Evolutionary conservation across 2,888 invertebrate genomes (phyloP), one percentile per base, ranked within the genome.

Genomic region (Orthosia gracilis): DNA sequence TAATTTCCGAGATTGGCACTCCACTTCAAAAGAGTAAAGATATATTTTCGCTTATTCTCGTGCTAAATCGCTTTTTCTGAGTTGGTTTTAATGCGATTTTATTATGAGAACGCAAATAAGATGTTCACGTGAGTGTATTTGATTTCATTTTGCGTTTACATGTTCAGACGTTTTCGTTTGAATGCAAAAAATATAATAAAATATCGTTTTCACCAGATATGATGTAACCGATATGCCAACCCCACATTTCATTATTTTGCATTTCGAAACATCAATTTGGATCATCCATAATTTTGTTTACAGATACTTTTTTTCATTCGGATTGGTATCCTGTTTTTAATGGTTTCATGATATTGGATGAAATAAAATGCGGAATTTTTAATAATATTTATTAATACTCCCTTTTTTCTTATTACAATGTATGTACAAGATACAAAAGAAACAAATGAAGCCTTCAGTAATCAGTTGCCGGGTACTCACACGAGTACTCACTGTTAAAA

Each of bases 351-450:
- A 40, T 58, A 11, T 49, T 26, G 26, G 31, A 23, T 31, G 0
- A 84, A 89, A 82, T 78, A 82, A 88, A 82, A 84, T 31, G 21
- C 69, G 69, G 68, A 81, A 74, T 80, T 88, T 91, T 92, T 92
- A 88, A 89, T 93, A 94, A 92, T 94, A 89, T 96, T 96, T 94
- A 95, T 94, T 95, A 93, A 92, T 94, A 94, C 91, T 92, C 92
- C 93, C 90, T 91, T 90, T 92, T 90, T 90, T 91, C 90, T 91
- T 92, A 84, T 92, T 93, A 94, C 92, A 93, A 91, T 94, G 88
- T 96, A 96, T 96, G 93, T 96, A 96, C 96, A 96, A 94, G 94
- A 93, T 93, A 93, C 91, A 93, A 94, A 92, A 89, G 54, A 78
- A 89, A 90, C 88, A 87, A 84, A 81, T 71, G 65, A 88, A 85